Percentiles rank a stretch among this genome's conserved stretches.
Conservation (phyloP, 2,797 vertebrate species). For the Dryobates pubescens region DNA sequence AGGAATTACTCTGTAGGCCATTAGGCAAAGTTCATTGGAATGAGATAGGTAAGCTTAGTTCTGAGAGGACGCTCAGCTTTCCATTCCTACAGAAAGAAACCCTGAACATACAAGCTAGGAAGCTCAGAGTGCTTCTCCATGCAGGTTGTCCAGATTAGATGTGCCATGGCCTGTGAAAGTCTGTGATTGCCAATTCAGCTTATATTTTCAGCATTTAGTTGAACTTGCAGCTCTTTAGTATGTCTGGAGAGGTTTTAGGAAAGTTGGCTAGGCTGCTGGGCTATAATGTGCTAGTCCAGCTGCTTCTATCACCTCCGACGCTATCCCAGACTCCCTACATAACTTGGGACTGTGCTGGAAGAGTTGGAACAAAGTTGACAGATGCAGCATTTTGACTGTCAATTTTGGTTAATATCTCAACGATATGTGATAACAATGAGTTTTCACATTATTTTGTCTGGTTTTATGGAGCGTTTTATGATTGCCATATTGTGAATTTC, state of each 20-base stretch:
- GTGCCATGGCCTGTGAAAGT: rapidly evolving
- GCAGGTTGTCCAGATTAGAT: not conserved
- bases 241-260: not conserved
- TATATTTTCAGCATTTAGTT: not conserved
- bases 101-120: not conserved
- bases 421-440: not conserved
- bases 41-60: not conserved
- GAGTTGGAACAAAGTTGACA: not conserved
- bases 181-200: not conserved
- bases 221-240: not conserved
- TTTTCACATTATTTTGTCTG: not conserved
- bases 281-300: not conserved
- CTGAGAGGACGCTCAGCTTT: not conserved
- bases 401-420: not conserved
- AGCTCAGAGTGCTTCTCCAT: not conserved
- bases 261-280: not conserved
- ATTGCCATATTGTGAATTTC: not conserved
- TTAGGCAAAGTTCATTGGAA: not conserved
- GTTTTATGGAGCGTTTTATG: not conserved
- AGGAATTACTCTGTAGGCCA: not conserved
- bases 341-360: not conserved
- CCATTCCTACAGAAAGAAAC: not conserved
- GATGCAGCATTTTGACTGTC: not conserved
- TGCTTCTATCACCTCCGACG: not conserved
- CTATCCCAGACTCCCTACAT: not conserved